Evolutionary conservation across 2,888 invertebrate species (phyloP).

Genomic region (Linnaemya vulpina): DNA sequence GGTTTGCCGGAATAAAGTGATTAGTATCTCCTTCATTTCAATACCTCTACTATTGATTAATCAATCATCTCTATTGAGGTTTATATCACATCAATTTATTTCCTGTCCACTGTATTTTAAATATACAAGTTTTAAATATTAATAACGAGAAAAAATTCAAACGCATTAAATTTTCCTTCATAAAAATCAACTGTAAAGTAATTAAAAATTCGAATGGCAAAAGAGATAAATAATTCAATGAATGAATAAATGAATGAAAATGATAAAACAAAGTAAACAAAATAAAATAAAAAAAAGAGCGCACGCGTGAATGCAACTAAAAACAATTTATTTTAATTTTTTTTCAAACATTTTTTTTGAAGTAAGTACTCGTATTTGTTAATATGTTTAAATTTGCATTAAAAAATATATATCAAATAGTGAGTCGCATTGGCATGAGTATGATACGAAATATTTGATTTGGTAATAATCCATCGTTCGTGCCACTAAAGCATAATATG

Average conservation of each 20-base stretch:
- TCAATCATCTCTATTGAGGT: too few relatives aligned
- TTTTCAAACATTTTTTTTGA: too few relatives aligned
- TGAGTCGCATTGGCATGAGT: conserved; percentile 24
- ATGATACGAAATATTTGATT: conserved; percentile 51
- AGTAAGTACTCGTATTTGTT: background rate
- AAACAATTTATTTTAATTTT: conserved; percentile 41
- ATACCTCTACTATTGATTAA: too few relatives aligned
- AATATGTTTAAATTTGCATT: background rate
- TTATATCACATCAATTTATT: too few relatives aligned
- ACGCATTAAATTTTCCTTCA: background rate
- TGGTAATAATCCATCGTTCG: conserved; percentile 43
- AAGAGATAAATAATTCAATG: conserved; percentile 18
- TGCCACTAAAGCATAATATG: conserved; percentile 44
- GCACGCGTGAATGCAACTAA: conserved; percentile 34
- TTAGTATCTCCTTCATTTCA: too few relatives aligned
- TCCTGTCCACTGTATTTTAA: too few relatives aligned
- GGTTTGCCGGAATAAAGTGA: too few relatives aligned
- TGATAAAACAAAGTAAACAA: background rate
- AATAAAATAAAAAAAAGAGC: conserved; percentile 27
- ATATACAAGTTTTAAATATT: background rate
- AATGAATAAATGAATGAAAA: conserved; percentile 4
- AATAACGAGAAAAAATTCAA: background rate
- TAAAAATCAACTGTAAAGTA: conserved; percentile 9
- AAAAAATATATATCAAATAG: conserved; percentile 9
- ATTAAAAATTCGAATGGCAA: conserved; percentile 10